These are phyloP conservation scores for Ptilonorhynchus violaceus DNA, from an alignment of 2,113 vertebrate species.

Conservation along the genomic window DNA sequence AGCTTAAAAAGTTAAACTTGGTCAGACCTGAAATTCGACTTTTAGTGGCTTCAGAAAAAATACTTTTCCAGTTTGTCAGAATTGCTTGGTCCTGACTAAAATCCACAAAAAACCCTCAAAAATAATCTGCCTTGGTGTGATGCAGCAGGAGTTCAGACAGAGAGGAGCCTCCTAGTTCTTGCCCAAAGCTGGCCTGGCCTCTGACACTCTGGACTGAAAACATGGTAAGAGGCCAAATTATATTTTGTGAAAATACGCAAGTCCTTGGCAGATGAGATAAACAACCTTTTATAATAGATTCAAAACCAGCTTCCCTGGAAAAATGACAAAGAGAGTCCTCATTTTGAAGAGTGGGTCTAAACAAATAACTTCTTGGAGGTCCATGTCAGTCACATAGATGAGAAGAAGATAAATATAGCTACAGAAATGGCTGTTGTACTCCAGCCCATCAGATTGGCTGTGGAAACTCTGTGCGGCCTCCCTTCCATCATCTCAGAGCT, in stretches of 20 bases:
- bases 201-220: not conserved
- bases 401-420: not conserved
- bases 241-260: not conserved
- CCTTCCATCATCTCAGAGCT: not conserved
- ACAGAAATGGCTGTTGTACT: not conserved
- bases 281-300: not conserved
- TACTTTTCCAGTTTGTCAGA: not conserved
- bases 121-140: not conserved
- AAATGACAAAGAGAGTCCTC: not conserved
- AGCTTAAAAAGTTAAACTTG: not conserved
- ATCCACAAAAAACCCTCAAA: fast-evolving
- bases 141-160: not conserved
- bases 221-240: not conserved
- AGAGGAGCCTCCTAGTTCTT: not conserved
- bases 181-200: not conserved
- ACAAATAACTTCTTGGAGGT: not conserved
- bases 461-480: not conserved
- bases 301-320: not conserved
- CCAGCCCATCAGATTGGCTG: conserved; percentile 25
- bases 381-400: not conserved
- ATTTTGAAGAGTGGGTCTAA: not conserved
- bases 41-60: not conserved
- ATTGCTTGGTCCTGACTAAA: not conserved
- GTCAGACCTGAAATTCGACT: not conserved
- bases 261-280: not conserved